Base-by-base conservation (phyloP, 1,140 invertebrate genomes). In the Drosophila chauvacae region DNA sequence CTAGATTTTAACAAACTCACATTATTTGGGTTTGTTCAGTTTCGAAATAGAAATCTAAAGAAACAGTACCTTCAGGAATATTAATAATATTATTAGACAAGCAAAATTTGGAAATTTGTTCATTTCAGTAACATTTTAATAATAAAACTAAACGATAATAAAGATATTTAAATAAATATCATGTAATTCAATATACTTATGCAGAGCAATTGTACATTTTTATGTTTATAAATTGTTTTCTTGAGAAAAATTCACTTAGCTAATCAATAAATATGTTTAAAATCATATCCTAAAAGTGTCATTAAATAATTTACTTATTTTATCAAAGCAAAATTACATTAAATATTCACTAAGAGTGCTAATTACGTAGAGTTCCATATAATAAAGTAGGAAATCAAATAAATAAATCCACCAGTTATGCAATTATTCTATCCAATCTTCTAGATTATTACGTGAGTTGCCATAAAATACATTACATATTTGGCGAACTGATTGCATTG, bases 381-480 rank as follows among this genome's bases (percentile, higher is more conserved):
- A 16, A 23, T 20, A 55, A 37, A 23, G 1, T 10, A 10, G 16
- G 2, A 16, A 37, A 35, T 23, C 0, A 23, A 6, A 2, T 10
- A 10, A 37, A 55, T 37, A 18, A 37, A 20, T 18, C 6, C 6
- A 1, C 7, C 7, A 5, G 28, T 33, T 60, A 23, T 57, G 35
- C 55, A 57, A 59, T 45, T 45, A 63, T 56, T 45, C 11, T n/a
- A 61, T 16, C 41, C 41, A 61, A 45, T 62, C 41, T 18, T 11
- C n/a, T 37, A n/a, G n/a, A 35, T 53, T 65, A 66, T 37, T 64
- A 14, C 28, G 18, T 58, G 37, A 23, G 28, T 33, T 16, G 20
- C 20, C 51, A 69, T 70, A 37, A 58, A 72, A 70, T 48, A 58
- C 14, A 48, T 70, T 69, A 72, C 44, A 70, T 58, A 57, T 70